A percentile compares a stretch with the other conserved stretches of the same genome.
Conservation (phyloP, 2,888 invertebrate species). For the Heliconius ismenius region DNA sequence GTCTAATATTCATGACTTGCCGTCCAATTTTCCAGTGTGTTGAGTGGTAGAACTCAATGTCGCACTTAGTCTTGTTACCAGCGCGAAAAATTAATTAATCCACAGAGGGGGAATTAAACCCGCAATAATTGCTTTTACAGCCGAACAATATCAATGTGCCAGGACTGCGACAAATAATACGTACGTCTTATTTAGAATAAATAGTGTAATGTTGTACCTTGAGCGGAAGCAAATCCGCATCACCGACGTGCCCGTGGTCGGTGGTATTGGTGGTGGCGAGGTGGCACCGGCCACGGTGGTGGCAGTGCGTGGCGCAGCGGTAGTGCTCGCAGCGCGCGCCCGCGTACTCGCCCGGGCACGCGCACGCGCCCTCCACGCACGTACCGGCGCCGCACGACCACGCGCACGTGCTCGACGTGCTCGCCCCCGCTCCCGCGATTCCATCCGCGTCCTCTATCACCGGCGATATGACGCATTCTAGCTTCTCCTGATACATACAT, state of each 20-base stretch:
- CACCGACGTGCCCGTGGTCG: slow-evolving; percentile 27
- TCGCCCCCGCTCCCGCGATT: slow-evolving; percentile 29
- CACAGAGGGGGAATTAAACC: no score
- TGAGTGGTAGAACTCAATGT: no score
- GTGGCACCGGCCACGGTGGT: slow-evolving; percentile 49
- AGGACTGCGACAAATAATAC: no score
- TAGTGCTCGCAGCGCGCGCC: slow-evolving; percentile 86
- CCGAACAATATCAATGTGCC: no score
- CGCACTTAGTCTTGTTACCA: no score
- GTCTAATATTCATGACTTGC: no score
- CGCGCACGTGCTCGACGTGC: slow-evolving; percentile 53
- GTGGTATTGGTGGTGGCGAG: slow-evolving; percentile 45
- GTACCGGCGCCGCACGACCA: slow-evolving; percentile 68
- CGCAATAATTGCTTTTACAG: no score
- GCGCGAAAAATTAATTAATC: no score
- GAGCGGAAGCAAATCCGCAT: slow-evolving; percentile 67
- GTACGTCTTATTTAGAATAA: background rate
- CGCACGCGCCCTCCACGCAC: slow-evolving; percentile 83
- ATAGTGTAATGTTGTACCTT: slow-evolving; percentile 71
- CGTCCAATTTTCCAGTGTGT: no score
- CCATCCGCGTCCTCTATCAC: slow-evolving; percentile 42
- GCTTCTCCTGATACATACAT: slow-evolving; percentile 47
- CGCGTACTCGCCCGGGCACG: slow-evolving; percentile 84
- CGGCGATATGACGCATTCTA: slow-evolving; percentile 53
- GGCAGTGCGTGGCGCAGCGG: slow-evolving; percentile 43